Base-by-base conservation (phyloP, 2,888 invertebrate genomes). In the Stegophylla sp. region DNA sequence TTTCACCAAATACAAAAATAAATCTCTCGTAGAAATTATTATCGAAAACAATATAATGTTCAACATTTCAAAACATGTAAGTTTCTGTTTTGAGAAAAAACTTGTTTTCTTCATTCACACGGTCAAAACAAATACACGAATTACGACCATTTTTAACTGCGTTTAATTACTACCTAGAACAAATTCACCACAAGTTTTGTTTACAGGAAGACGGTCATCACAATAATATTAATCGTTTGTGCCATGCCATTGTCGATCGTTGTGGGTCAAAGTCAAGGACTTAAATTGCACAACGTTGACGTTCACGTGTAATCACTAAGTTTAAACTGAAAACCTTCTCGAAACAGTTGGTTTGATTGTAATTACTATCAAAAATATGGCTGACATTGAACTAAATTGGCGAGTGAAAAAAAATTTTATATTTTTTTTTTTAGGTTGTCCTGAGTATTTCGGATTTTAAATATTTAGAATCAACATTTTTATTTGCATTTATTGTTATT, bases 221-320 rank as follows among this genome's bases (percentile, higher is more conserved):
- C 20, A 43, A 64, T 77, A 48, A 48, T 43, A 61, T 59, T 69
- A 77, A 59, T 77, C 34, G 41, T 10, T 51, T 17, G n/a, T 45
- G 45, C 56, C 53, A 56, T 28, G 77, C 45, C 45, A 69, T 67
- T 67, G 67, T 59, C 45, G 67, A 59, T 48, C 15, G 43, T 77
- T 69, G 66, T 69, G 67, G 67, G 77, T 77, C 77, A 77, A 77
- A 77, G 77, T 69, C 77, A 77, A 77, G 77, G 77, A 56, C 67
- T 69, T 45, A 34, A n/a, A 59, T 67, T 67, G 43, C 67, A 59
- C 56, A 67, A 77, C 45, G 43, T 56, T 77, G 43, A 67, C 56
- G 13, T 45, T 77, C 56, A 26, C 28, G 26, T n/a, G 28, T 45
- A 66, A 66, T 53, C 67, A 56, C 45, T 20, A 20, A 34, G 28